These are phyloP conservation scores for Plebejus melissa DNA, from an alignment of 2,888 invertebrate genomes.

Conservation along the genomic window DNA sequence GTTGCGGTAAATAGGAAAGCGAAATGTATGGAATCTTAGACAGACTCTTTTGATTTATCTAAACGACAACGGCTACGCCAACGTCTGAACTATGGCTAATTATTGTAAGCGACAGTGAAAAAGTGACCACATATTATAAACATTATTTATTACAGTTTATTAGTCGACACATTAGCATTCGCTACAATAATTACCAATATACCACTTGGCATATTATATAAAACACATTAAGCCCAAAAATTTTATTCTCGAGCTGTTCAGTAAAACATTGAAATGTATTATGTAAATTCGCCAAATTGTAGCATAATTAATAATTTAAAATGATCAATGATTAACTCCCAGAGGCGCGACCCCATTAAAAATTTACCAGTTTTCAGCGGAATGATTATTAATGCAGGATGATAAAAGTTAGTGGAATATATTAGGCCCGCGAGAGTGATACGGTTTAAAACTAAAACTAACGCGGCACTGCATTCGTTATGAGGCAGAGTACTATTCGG, in stretches of 20 bases:
- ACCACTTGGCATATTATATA: too few species aligned
- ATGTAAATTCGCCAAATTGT: neutral
- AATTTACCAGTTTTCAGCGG: neutral
- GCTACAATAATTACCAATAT: too few species aligned
- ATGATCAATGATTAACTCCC: slow-evolving; percentile 12
- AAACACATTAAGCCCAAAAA: neutral
- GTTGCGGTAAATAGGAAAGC: too few species aligned
- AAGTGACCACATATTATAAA: too few species aligned
- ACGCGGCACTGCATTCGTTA: slow-evolving; percentile 21
- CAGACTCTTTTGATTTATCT: too few species aligned
- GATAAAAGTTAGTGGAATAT: slow-evolving; percentile 21
- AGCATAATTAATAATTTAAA: slow-evolving; percentile 7
- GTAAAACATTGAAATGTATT: neutral
- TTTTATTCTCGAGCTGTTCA: neutral
- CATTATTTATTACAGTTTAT: too few species aligned
- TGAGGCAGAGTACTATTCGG: slow-evolving; percentile 13
- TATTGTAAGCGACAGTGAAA: too few species aligned
- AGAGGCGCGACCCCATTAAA: slow-evolving; percentile 9
- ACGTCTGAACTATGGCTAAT: too few species aligned
- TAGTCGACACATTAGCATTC: too few species aligned
- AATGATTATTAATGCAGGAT: slow-evolving; percentile 23
- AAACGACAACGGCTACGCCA: too few species aligned
- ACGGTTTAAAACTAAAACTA: slow-evolving; percentile 24
- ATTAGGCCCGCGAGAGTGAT: slow-evolving; percentile 25
- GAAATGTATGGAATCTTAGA: too few species aligned